These are phyloP conservation scores for Linyphia triangularis DNA, from an alignment of 2,888 invertebrate species.

Conservation along the genomic window DNA sequence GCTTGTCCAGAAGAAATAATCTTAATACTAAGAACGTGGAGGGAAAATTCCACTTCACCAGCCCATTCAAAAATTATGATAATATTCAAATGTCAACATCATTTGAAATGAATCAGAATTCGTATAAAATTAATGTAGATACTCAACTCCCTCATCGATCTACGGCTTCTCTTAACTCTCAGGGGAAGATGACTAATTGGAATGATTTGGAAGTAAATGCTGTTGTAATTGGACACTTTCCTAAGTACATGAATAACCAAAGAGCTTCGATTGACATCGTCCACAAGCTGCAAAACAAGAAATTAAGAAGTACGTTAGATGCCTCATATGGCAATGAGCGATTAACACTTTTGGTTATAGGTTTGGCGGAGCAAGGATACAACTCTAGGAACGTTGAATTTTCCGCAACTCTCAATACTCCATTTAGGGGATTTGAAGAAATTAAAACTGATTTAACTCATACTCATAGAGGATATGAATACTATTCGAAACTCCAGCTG, in stretches of 20 bases:
- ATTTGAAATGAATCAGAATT: conserved; percentile 34
- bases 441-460: conserved; percentile 51
- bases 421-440: conserved; percentile 61
- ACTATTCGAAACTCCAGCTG: conserved; percentile 39
- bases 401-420: conserved; percentile 44
- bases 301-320: conserved; percentile 55
- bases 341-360: conserved; percentile 45
- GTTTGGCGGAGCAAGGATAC: conserved; percentile 24
- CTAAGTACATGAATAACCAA: conserved; percentile 49
- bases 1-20: conserved; percentile 20
- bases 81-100: conserved; percentile 39
- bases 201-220: conserved; percentile 65
- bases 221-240: conserved; percentile 42
- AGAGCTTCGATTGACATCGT: conserved; percentile 57
- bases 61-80: conserved; percentile 65
- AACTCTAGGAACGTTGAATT: conserved; percentile 46
- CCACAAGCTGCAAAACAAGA: conserved; percentile 57
- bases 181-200: conserved; percentile 61
- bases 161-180: conserved; percentile 51
- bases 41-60: conserved; percentile 64
- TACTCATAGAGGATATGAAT: conserved; percentile 42
- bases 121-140: conserved; percentile 64
- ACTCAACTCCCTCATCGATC: conserved; percentile 47
- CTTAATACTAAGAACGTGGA: conserved; percentile 49
- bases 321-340: conserved; percentile 34